Evolutionary conservation across 2,113 vertebrate species (phyloP).

Genomic region (Callocephalon fimbriatum): DNA sequence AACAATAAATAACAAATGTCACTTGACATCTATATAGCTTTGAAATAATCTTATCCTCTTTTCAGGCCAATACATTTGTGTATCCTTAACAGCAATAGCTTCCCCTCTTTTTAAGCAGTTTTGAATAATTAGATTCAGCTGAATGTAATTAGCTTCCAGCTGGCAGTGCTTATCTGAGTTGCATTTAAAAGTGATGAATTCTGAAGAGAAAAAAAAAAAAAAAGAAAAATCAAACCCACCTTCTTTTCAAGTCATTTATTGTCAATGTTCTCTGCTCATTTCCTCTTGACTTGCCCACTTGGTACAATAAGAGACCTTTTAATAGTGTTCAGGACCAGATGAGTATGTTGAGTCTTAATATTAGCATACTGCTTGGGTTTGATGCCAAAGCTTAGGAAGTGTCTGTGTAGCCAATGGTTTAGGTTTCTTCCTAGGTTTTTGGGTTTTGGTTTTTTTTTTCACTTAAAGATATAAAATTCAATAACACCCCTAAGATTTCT

Average conservation of each 20-base stretch:
- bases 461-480: not conserved
- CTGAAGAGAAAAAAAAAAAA: not conserved
- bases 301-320: not conserved
- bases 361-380: not conserved
- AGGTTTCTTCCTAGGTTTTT: not conserved
- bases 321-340: not conserved
- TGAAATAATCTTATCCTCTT: not conserved
- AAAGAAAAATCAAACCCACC: not conserved
- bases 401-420: rapidly evolving
- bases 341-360: not conserved
- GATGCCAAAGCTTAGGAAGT: not conserved
- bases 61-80: not conserved
- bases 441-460: not conserved
- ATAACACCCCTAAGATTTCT: not conserved
- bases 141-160: conserved; percentile 41
- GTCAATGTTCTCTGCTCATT: not conserved
- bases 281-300: not conserved
- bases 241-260: not conserved
- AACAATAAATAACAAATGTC: not conserved
- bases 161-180: not conserved
- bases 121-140: conserved; percentile 35
- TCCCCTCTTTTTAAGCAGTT: not conserved
- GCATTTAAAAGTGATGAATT: not conserved
- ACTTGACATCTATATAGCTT: not conserved
- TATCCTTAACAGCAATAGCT: not conserved